These are phyloP conservation scores for Porites cylindrica DNA, from an alignment of 92 coral and sea anemone genomes.

Conservation along the genomic window DNA sequence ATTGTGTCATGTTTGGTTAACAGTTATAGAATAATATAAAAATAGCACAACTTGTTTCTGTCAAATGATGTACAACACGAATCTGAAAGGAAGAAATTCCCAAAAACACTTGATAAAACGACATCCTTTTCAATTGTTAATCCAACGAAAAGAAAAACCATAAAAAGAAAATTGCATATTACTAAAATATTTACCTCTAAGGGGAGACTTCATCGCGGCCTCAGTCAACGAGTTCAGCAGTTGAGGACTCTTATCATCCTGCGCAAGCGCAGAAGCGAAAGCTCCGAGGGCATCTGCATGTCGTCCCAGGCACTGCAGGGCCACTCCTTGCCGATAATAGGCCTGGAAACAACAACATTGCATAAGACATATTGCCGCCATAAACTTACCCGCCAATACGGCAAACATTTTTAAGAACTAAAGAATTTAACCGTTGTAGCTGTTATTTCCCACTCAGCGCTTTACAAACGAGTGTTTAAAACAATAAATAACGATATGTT, in stretches of 20 bases:
- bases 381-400: background rate
- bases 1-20: too few species aligned
- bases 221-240: constrained; percentile 85
- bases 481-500: too few species aligned
- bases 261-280: constrained; percentile 97
- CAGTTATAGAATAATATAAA: too few species aligned
- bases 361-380: background rate
- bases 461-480: background rate
- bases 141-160: too few species aligned
- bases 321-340: constrained; percentile 98
- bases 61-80: too few species aligned
- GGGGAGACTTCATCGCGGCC: constrained; percentile 95
- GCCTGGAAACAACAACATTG: constrained; percentile 80
- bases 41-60: too few species aligned
- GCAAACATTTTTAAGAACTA: background rate
- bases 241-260: constrained; percentile 98
- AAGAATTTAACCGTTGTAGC: background rate
- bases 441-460: background rate
- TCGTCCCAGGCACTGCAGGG: constrained; percentile 98
- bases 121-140: too few species aligned
- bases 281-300: constrained; percentile 98
- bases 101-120: too few species aligned
- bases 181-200: constrained; percentile 73
- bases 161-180: too few species aligned
- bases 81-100: too few species aligned